phyloP scores from a whole-genome alignment of 2,113 vertebrate species.

The Bungarus multicinctus region DNA sequence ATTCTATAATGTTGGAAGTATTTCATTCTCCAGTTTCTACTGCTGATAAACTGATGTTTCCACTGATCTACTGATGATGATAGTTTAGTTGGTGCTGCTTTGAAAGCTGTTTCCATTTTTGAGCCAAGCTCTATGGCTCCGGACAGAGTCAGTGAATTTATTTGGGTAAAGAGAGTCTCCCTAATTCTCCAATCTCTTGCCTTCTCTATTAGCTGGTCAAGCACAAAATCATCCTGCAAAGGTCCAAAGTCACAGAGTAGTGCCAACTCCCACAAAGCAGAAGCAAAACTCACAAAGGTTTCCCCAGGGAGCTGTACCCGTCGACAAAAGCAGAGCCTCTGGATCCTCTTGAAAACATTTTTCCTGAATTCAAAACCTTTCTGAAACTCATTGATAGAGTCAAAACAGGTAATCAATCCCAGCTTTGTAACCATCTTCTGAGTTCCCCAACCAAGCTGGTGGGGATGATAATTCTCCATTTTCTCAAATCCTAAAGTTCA shows the following conservation, averaged over 20 bases:
- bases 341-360: not conserved
- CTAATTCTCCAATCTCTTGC: constrained; percentile 19
- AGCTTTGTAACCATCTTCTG: constrained; percentile 34
- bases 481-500: not conserved
- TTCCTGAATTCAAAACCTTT: constrained; percentile 15
- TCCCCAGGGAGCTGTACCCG: constrained; percentile 38
- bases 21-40: constrained; percentile 35
- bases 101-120: constrained; percentile 35
- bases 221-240: constrained; percentile 45
- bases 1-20: not conserved
- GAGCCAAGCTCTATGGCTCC: constrained; percentile 38
- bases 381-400: constrained; percentile 46
- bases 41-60: constrained; percentile 20
- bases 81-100: constrained; percentile 4
- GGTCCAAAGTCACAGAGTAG: constrained; percentile 50
- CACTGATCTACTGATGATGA: constrained; percentile 31
- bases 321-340: constrained; percentile 49
- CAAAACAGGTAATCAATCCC: constrained; percentile 6
- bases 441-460: constrained; percentile 12
- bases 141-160: constrained; percentile 25
- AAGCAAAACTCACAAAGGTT: constrained; percentile 29
- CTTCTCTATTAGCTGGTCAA: constrained; percentile 41
- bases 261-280: constrained; percentile 26
- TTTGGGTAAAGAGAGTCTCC: constrained; percentile 32
- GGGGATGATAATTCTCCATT: constrained; percentile 16